Base-by-base conservation (phyloP, 2,888 invertebrate species). In the Leptinotarsa tumamoca region DNA sequence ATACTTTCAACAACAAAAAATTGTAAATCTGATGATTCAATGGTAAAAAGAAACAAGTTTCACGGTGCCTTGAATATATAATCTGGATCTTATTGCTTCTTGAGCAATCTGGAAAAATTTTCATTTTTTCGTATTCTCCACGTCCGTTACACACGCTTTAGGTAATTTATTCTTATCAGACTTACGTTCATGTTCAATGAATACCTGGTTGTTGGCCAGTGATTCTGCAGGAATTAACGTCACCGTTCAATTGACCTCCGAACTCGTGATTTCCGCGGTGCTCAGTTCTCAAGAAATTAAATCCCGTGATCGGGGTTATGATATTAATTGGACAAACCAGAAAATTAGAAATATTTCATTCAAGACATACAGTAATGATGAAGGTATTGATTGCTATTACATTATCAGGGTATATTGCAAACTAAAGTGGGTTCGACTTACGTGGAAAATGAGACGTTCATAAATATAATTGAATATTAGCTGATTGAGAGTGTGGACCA, bases 171-270 rank as follows among this genome's bases (percentile, higher is more conserved):
- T 63, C 33, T n/a, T 63, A 43, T 63, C 33, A 43, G 43, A 43
- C 10, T 63, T 33, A n/a, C n/a, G 33, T 33, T 43, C 63, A 7
- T 43, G 17, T n/a, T n/a, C 33, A 63, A 63, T 63, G n/a, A 63
- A 43, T 63, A 63, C 63, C 43, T n/a, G 58, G 58, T 63, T 43
- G n/a, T 33, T n/a, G 13, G 63, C 33, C 43, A 27, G 43, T 63
- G 18, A 63, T 63, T 63, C 63, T 63, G 63, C 63, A 63, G 14
- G 63, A 63, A 63, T 63, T 43, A 63, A 63, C 27, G 63, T 63
- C 63, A 63, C 27, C 63, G 63, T 63, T 63, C 63, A 63, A 63
- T 63, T 63, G 63, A 63, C 63, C 63, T 63, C 43, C n/a, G 33
- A 27, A 27, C 63, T 63, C 63, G 63, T 63, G 63, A 43, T 63